Base-by-base conservation (phyloP, 2,888 invertebrate species). In the Syrphus vitripennis region DNA sequence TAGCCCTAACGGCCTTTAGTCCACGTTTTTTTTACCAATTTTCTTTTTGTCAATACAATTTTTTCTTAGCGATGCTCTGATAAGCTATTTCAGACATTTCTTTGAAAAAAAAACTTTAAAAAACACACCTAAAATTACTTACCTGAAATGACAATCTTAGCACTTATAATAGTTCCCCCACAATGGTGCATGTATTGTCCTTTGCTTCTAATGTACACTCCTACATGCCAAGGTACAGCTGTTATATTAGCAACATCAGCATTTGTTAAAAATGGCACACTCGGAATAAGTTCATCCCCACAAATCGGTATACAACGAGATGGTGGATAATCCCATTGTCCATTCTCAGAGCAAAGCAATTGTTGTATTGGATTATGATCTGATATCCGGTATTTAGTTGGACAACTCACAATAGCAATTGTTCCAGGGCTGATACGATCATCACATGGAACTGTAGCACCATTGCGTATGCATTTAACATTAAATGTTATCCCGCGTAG, bases 291-390 rank as follows among this genome's bases (percentile, higher is more conserved):
- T 40, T 76, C 83, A n/a, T 82, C 50, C 1, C 91, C 91, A 71
- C 91, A 92, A 2, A 88, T 69, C 1, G 89, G 90, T 19, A 67
- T 63, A 86, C 91, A 92, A 1, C 74, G 77, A 1, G 83, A 87
- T 45, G 90, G 88, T 2, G 59, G 3, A 19, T 74, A 77, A n/a
- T 87, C 76, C 92, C 91, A 92, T 31, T 87, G 74, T 0, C 90
- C 90, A 75, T 87, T 40, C 14, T 26, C 53, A 3, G 77, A 74
- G 57, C 92, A 92, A 19, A n/a, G 55, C 5, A 72, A 16, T 0
- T 34, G 45, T 12, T 57, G 63, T 48, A 24, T 4, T 5, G 48
- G 21, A 12, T 6, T 9, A 4, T 10, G 55, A 14, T 70, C 65
- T 50, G 70, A 61, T 31, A 24, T 45, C 16, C 42, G 59, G 31